These are phyloP conservation scores for Acrobasis suavella DNA, from an alignment of 2,888 invertebrate species.

Conservation along the genomic window DNA sequence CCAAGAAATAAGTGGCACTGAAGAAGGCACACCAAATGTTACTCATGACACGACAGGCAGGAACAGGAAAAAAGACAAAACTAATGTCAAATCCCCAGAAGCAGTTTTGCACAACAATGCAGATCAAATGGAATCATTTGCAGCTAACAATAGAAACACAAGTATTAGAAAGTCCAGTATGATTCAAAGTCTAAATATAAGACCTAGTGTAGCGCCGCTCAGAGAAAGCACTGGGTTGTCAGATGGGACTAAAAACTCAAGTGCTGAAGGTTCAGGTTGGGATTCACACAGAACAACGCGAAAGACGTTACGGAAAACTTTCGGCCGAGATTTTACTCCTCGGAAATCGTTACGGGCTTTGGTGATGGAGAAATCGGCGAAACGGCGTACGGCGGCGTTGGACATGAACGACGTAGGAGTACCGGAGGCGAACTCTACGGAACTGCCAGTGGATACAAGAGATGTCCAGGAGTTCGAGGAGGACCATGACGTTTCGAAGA, in stretches of 20 bases:
- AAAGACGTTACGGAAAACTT: constrained; percentile 67
- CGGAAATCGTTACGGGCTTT: constrained; percentile 67
- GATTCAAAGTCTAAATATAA: constrained; percentile 44
- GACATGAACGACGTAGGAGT: constrained; percentile 40
- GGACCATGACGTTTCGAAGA: constrained; percentile 50
- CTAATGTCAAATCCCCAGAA: constrained; percentile 53
- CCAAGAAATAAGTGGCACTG: constrained; percentile 30
- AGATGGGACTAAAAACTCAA: constrained; percentile 57
- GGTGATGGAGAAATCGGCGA: constrained; percentile 71
- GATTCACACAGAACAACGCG: constrained; percentile 71
- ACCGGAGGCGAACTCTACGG: constrained; percentile 52
- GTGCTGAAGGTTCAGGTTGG: constrained; percentile 69
- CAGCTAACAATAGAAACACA: constrained; percentile 46
- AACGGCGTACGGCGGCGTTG: constrained; percentile 47
- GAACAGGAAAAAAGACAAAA: constrained; percentile 42
- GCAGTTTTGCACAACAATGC: constrained; percentile 45
- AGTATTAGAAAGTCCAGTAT: constrained; percentile 53
- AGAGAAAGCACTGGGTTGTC: constrained; percentile 54
- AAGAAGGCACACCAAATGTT: constrained; percentile 39
- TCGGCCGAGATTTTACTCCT: constrained; percentile 66
- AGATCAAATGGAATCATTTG: constrained; percentile 48
- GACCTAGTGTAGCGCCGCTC: constrained; percentile 48
- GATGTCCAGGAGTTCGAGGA: constrained; percentile 36
- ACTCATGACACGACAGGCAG: constrained; percentile 53
- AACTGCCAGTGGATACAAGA: constrained; percentile 40